phyloP scores from a whole-genome alignment of 1,140 invertebrate genomes.

The Nixonia krombeini region DNA sequence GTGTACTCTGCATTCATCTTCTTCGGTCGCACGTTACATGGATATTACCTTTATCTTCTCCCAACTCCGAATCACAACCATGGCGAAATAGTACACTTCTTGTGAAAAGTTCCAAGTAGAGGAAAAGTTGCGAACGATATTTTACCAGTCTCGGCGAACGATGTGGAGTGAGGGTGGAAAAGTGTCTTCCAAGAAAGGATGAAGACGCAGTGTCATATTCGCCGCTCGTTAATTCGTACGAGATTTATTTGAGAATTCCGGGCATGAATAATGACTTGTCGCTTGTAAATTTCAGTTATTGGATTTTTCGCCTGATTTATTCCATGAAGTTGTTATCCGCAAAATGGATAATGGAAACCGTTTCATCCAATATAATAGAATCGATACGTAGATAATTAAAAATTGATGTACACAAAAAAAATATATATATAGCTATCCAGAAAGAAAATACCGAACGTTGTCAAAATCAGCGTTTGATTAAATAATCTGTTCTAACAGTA shows the following conservation, averaged over 20 bases:
- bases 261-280: slow-evolving; percentile 59
- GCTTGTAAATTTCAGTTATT: slow-evolving; percentile 61
- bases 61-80: background rate
- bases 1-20: slow-evolving; percentile 4
- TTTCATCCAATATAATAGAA: no score
- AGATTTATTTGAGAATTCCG: slow-evolving; percentile 62
- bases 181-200: slow-evolving; percentile 47
- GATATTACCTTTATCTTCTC: background rate
- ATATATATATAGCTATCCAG: no score
- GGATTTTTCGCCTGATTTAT: slow-evolving; percentile 54
- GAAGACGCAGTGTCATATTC: slow-evolving; percentile 64
- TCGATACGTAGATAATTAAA: no score
- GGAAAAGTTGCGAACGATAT: slow-evolving; percentile 66
- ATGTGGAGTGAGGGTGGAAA: slow-evolving; percentile 37
- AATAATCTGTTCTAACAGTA: no score
- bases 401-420: no score
- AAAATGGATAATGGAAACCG: background rate
- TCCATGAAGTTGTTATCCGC: slow-evolving; percentile 9
- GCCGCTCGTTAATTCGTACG: slow-evolving; percentile 63
- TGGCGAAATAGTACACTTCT: slow-evolving; percentile 20
- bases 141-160: slow-evolving; percentile 48
- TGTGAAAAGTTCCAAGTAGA: slow-evolving; percentile 59
- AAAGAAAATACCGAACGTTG: no score
- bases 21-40: slow-evolving; percentile 8
- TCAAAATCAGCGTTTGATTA: no score